A percentile compares a stretch with the other conserved stretches of the same genome.
Evolutionary conservation across 2,888 invertebrate species (phyloP).

Genomic region (Orchesella flavescens): DNA sequence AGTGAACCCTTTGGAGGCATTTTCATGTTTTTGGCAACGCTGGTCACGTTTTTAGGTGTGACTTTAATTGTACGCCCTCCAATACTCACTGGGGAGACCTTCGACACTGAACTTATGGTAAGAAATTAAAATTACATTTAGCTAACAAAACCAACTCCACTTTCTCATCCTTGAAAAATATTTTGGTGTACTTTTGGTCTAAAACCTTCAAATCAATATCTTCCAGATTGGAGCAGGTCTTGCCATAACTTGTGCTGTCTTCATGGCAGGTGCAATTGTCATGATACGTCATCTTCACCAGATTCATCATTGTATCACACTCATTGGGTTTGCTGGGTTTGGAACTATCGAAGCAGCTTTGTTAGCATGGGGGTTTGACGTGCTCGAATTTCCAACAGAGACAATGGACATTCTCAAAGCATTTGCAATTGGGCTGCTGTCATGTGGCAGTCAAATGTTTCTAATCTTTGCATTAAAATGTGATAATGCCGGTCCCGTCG

Average conservation of each 20-base stretch:
- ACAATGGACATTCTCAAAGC: conserved; percentile 65
- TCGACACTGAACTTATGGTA: conserved; percentile 67
- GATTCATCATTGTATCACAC: conserved; percentile 70
- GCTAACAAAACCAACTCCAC: neutral
- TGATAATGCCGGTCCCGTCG: conserved; percentile 69
- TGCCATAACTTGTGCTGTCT: conserved; percentile 68
- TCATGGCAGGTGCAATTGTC: conserved; percentile 69
- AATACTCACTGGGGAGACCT: conserved; percentile 64
- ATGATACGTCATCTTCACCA: conserved; percentile 71
- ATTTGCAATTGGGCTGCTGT: conserved; percentile 63
- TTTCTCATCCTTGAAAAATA: too few species aligned
- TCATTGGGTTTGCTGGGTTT: conserved; percentile 69
- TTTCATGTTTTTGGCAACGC: conserved; percentile 63
- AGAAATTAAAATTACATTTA: neutral
- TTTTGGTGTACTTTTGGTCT: too few species aligned
- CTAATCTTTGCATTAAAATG: conserved; percentile 70
- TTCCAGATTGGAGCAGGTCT: conserved; percentile 68
- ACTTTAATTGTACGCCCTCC: conserved; percentile 67
- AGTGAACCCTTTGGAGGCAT: conserved; percentile 69
- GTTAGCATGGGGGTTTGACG: conserved; percentile 66
- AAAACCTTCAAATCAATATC: too few species aligned
- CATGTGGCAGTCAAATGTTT: conserved; percentile 69
- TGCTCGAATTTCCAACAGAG: conserved; percentile 67
- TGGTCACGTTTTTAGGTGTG: conserved; percentile 67
- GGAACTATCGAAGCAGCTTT: conserved; percentile 67